These are phyloP conservation scores for Regulus satrapa DNA, from an alignment of 2,113 vertebrate species.

Conservation along the genomic window DNA sequence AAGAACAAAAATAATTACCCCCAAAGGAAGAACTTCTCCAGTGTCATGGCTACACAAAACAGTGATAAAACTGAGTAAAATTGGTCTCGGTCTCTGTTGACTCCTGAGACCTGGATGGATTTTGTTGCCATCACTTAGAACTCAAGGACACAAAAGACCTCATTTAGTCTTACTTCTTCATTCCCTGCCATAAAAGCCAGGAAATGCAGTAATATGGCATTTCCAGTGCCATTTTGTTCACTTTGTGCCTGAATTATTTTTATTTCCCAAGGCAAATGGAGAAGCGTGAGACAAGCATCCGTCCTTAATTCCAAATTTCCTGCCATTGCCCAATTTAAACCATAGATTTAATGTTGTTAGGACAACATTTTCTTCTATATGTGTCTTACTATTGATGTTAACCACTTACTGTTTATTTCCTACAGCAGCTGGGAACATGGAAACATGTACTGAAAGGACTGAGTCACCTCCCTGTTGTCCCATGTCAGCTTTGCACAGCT, in stretches of 20 bases:
- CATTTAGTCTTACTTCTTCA: conserved; percentile 8
- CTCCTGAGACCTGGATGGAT: not conserved
- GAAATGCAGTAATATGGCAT: conserved; percentile 40
- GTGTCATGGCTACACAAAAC: not conserved
- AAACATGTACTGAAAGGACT: not conserved
- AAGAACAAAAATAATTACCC: not conserved
- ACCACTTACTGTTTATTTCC: conserved; percentile 16
- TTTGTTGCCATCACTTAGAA: conserved; percentile 35
- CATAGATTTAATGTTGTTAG: not conserved
- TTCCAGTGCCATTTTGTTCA: conserved; percentile 36
- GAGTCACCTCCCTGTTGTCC: conserved; percentile 3
- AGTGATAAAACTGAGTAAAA: conserved; percentile 19
- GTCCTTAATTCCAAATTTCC: conserved; percentile 55
- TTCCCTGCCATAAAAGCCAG: conserved; percentile 43
- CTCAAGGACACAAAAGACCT: conserved; percentile 34
- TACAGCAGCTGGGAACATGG: not conserved
- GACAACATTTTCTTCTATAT: conserved; percentile 27
- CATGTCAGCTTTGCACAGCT: not conserved
- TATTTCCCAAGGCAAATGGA: conserved; percentile 48
- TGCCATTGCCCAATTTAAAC: conserved; percentile 22
- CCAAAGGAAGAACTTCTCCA: conserved; percentile 3
- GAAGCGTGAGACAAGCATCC: not conserved
- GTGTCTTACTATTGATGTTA: not conserved
- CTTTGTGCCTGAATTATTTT: conserved; percentile 31
- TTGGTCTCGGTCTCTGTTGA: not conserved